Percentiles rank a stretch among this genome's conserved stretches.
Evolutionary conservation across 2,888 invertebrate species (phyloP).

Genomic region (Uropetala carovei): DNA sequence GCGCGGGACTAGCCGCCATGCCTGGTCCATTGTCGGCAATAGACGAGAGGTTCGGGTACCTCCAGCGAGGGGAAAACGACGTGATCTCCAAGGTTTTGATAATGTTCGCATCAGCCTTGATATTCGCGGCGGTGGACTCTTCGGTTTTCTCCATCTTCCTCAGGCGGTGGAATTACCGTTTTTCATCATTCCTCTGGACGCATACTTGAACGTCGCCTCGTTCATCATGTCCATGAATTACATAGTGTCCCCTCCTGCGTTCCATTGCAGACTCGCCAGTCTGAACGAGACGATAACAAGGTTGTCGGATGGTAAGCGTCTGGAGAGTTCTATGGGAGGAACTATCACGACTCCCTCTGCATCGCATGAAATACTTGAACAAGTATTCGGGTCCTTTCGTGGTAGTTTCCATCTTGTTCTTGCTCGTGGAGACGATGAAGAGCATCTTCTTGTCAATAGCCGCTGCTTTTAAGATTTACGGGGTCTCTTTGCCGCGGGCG

Average conservation of each 20-base stretch:
- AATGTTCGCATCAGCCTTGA: not conserved
- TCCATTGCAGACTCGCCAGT: not conserved
- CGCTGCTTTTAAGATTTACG: not conserved
- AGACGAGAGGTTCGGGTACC: not conserved
- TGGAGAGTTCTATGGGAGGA: not conserved
- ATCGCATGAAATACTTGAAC: not conserved
- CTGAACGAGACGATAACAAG: not conserved
- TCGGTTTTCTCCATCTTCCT: not conserved
- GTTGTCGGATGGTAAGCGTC: not conserved
- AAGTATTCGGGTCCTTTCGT: not conserved
- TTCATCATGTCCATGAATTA: slow-evolving; percentile 11
- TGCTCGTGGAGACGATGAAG: not conserved
- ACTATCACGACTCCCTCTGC: not conserved
- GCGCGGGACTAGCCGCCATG: not conserved
- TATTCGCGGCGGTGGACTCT: not conserved
- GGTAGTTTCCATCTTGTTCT: not conserved
- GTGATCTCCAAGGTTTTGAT: too few relatives aligned
- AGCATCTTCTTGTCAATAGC: not conserved
- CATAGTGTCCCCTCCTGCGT: not conserved
- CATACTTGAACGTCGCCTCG: not conserved
- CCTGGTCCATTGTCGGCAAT: not conserved
- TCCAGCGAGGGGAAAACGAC: not conserved
- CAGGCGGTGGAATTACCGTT: not conserved
- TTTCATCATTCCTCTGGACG: not conserved
- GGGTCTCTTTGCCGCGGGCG: not conserved